A percentile compares a stretch with the other conserved stretches of the same genome.
These are phyloP conservation scores for Propsilocerus akamusi DNA, from an alignment of 1,140 invertebrate species.

Conservation along the genomic window DNA sequence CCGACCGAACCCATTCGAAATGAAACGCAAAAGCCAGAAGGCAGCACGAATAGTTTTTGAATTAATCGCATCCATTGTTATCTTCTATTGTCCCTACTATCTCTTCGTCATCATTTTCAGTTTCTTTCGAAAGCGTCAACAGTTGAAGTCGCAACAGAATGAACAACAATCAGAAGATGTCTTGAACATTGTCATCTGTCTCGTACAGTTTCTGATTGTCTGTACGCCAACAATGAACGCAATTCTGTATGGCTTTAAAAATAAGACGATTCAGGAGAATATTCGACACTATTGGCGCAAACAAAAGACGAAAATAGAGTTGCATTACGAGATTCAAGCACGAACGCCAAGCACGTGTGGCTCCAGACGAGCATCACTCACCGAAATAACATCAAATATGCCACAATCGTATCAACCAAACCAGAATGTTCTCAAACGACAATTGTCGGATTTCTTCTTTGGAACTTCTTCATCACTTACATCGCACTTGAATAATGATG, in stretches of 20 bases:
- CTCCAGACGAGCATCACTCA: constrained; percentile 48
- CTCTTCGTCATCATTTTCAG: constrained; percentile 33
- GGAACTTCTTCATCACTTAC: neutral
- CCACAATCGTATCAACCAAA: neutral
- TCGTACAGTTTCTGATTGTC: constrained; percentile 28
- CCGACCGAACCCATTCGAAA: neutral
- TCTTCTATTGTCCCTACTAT: constrained; percentile 57
- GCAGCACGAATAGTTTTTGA: neutral
- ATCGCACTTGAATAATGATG: neutral
- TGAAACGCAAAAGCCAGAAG: neutral
- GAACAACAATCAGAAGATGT: neutral
- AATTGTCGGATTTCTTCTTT: neutral
- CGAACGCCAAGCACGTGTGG: constrained; percentile 55
- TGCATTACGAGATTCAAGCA: constrained; percentile 59
- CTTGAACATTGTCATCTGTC: neutral
- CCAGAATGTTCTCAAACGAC: neutral
- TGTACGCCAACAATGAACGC: constrained; percentile 52
- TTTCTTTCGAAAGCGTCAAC: constrained; percentile 5
- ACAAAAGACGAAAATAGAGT: constrained; percentile 55
- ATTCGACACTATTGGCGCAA: constrained; percentile 65
- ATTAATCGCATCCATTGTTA: constrained; percentile 45
- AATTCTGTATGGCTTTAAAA: constrained; percentile 58
- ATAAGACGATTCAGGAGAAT: constrained; percentile 43
- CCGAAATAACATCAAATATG: constrained; percentile 10
- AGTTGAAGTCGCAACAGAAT: neutral